phyloP scores from a whole-genome alignment of 2,113 vertebrate species.

The Bothrops jararaca region DNA sequence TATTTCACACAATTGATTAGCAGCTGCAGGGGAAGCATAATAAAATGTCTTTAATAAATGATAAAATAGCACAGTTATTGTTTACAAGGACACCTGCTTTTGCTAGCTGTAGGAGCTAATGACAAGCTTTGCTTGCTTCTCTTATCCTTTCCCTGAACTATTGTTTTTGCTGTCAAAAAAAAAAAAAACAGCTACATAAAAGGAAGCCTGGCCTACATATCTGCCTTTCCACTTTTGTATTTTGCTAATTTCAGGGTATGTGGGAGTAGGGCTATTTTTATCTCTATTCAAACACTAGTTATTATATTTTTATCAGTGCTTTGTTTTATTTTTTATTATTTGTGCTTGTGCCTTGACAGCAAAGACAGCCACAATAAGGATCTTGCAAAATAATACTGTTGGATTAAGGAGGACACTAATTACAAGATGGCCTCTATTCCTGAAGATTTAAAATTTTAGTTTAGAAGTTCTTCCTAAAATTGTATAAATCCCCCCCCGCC shows the following conservation, averaged over 20 bases:
- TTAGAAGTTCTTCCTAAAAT: neutral
- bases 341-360: neutral
- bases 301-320: neutral
- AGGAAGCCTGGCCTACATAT: neutral
- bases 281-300: neutral
- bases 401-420: neutral
- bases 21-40: neutral
- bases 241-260: neutral
- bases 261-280: neutral
- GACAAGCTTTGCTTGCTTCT: neutral
- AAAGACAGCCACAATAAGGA: neutral
- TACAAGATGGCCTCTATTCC: neutral
- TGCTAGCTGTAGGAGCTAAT: neutral
- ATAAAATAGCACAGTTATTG: neutral
- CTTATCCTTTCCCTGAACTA: neutral
- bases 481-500: neutral
- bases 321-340: neutral
- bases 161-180: neutral
- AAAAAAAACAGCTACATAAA: neutral
- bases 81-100: neutral
- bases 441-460: neutral
- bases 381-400: neutral
- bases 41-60: neutral
- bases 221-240: neutral
- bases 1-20: neutral